phyloP scores from a whole-genome alignment of 2,888 invertebrate genomes.

The Alsophila aescularia region DNA sequence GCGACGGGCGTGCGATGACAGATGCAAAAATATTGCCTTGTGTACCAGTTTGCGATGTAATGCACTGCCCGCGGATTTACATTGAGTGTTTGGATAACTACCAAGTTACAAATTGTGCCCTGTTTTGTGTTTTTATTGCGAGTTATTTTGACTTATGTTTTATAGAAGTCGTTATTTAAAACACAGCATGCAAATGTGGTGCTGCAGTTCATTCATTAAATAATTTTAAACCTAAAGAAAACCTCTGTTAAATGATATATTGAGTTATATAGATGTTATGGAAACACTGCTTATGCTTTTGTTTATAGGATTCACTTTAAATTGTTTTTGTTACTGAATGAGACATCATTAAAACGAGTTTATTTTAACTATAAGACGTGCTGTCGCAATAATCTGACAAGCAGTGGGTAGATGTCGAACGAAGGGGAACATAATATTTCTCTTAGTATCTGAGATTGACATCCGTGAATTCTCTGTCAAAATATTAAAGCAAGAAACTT shows the following conservation, averaged over 20 bases:
- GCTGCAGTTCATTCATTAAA: neutral
- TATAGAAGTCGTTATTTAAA: conserved; percentile 19
- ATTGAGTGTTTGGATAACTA: conserved; percentile 39
- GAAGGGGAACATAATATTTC: conserved; percentile 8
- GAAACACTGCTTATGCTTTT: neutral
- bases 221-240: neutral
- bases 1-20: conserved; percentile 63
- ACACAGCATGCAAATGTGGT: neutral
- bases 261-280: no score
- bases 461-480: neutral
- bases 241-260: neutral
- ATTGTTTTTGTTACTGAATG: conserved; percentile 1
- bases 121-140: conserved; percentile 34
- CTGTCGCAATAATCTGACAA: conserved; percentile 40
- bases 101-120: conserved; percentile 35
- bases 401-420: conserved; percentile 36
- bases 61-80: conserved; percentile 27
- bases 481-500: neutral
- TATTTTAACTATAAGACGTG: conserved; percentile 9
- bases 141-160: conserved; percentile 16
- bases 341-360: conserved; percentile 6
- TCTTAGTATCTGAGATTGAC: conserved; percentile 14
- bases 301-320: neutral
- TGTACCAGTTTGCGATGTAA: conserved; percentile 30
- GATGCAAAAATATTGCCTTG: conserved; percentile 63